Evolutionary conservation across 1,140 invertebrate species (phyloP), one percentile per base, ranked within the genome.

Genomic region (Polypedilum vanderplanki): DNA sequence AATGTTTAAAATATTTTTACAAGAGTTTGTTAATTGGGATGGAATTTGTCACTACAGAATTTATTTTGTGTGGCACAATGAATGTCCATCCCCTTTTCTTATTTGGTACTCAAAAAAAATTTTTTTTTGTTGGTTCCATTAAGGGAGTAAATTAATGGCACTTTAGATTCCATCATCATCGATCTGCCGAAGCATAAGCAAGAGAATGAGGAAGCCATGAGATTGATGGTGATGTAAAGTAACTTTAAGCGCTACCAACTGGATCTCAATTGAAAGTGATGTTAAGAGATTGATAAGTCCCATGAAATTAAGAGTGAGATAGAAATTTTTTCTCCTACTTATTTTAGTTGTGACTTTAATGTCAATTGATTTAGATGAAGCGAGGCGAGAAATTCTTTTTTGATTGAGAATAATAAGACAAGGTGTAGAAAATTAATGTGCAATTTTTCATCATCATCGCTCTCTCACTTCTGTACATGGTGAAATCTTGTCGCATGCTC

Each of bases 231-330:
- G 24, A 33, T 33, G 24, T 33, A 33, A 33, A 33, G 24, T 33
- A 33, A 33, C 24, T 33, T 33, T 33, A 33, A 15, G 46, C 46
- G 46, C 4, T 57, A 12, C 4, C 3, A 57, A 57, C n/a, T 57
- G 46, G 4, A 57, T 33, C 12, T n/a, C 12, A 57, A 57, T 57
- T 57, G 46, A 57, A 57, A 12, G 46, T 57, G 46, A 57, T 57
- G 46, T 57, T 57, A 57, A 57, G 12, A 57, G 46, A 57, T 57
- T 57, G 46, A 57, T 57, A 57, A 57, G 46, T 57, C 46, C 46
- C 46, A 12, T 57, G 46, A 3, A 57, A 57, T 57, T 57, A 33
- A 33, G n/a, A n/a, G n/a, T n/a, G n/a, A n/a, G 24, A 33, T 33
- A 33, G 24, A 33, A 33, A 33, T 33, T 3, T 33, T 33, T 33